Evolutionary conservation across 2,113 vertebrate species (phyloP), one percentile per base, ranked within the genome.

Genomic region (Urocitellus parryii): DNA sequence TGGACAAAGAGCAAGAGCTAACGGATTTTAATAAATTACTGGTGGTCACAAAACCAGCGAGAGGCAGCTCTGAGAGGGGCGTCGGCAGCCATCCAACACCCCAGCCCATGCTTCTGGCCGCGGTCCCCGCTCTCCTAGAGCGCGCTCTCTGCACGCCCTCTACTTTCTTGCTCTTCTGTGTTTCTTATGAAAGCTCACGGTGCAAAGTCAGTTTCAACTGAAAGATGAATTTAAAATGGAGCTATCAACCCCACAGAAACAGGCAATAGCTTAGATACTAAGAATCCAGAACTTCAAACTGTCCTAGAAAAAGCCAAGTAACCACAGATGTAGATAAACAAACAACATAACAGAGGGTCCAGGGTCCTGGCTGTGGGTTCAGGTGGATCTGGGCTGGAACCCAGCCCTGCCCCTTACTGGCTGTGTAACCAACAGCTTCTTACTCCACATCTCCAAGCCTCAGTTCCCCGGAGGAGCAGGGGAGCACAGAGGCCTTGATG

Each of bases 401-500:
- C 70, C 29, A 77, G 61, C 16, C 45, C 45, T 29, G 22, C 13
- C 25, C 10, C 37, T 58, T 48, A 1, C 61, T 58, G 45, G 27
- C 11, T 4, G 3, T 24, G 61, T 37, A 48, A 37, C 24, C 7
- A 51, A 29, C 0, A 5, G 27, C 68, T 65, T 27, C 11, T 6
- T n/a, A 53, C 14, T 37, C 9, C 42, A 12, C 0, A 4, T 20
- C 65, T 17, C 20, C 14, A 7, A n/a, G 27, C 61, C 81, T 85
- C 72, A 24, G 58, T 77, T 77, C 45, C 72, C 37, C 22, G 3
- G 8, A 32, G 17, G 8, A 24, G 18, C 39, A 84, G 25, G 7
- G 11, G 13, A 2, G 16, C 18, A 20, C 16, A 1, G 6, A 2
- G 12, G 65, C 29, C 8, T 6, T 79, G 45, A 9, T 0, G n/a